Evolutionary conservation across 1,140 invertebrate species (phyloP), one percentile per base, ranked within the genome.

Genomic region (Drosophila hydei): DNA sequence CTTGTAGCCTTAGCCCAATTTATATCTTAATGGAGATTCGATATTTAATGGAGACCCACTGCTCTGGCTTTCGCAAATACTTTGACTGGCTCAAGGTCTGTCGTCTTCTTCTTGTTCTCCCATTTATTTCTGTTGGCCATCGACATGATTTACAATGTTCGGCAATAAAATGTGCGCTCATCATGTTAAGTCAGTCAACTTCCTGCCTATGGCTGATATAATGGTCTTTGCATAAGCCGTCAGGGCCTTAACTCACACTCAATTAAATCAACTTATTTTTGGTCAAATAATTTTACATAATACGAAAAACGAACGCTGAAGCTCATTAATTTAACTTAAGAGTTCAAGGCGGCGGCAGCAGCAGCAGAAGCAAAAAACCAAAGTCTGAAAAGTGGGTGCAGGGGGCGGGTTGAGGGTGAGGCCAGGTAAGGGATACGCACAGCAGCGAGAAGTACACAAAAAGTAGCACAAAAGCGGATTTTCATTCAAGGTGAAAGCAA

Each of bases 401-500:
- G 30, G 7, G 11, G 30, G 11, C 1, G 30, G 30, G 38, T 8
- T 16, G 38, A 38, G 65, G 60, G 83, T 78, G 71, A 67, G 79
- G 64, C 74, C 77, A 85, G 80, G 80, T 85, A 67, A 64, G 61
- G 56, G 67, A 40, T 16, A 61, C 18, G 48, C 42, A 16, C 8
- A 40, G 36, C 12, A 50, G 40, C 19, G 19, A 58, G 61, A 55
- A 42, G 40, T 40, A 33, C 47, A 71, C 68, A 71, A 83, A 76
- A 83, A 79, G 78, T 69, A 88, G 84, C 78, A 88, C 72, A 81
- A 80, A 88, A 88, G 83, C 83, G 79, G 83, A 88, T 88, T 88
- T 88, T 89, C 78, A 88, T 88, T 88, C 83, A 88, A 88, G 83
- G 83, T 88, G 85, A 88, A 88, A 88, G 83, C 83, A 88, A 88